Percentiles rank a stretch among this genome's conserved stretches.
phyloP scores from a whole-genome alignment of 1,140 invertebrate genomes.

The Brachionus angularis region DNA sequence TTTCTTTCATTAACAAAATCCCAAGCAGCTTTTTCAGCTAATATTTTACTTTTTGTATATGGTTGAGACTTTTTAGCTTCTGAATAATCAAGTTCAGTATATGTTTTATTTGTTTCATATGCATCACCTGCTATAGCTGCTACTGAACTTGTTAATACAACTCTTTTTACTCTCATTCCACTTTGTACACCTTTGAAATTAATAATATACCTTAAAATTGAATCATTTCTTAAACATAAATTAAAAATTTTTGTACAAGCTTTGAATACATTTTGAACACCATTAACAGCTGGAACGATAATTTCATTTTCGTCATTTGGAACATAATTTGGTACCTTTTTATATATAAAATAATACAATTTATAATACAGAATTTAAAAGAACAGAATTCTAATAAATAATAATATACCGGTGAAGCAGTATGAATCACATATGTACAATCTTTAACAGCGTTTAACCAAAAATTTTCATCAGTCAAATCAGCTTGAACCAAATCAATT shows the following conservation, averaged over 20 bases:
- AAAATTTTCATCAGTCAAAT: conserved; percentile 52
- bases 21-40: conserved; percentile 64
- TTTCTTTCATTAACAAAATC: conserved; percentile 60
- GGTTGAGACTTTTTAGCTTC: conserved; percentile 52
- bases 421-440: conserved; percentile 62
- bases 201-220: too few relatives aligned
- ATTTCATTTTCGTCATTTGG: conserved; percentile 58
- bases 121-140: conserved; percentile 56
- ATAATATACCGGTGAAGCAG: conserved; percentile 62
- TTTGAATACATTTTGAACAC: conserved; percentile 61
- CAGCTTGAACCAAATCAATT: conserved; percentile 58
- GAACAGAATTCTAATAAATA: too few relatives aligned
- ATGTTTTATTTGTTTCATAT: conserved; percentile 52
- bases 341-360: too few relatives aligned
- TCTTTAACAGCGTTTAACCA: conserved; percentile 60
- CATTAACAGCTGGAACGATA: conserved; percentile 61
- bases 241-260: too few relatives aligned
- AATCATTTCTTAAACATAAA: too few relatives aligned
- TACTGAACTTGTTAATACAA: conserved; percentile 62
- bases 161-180: conserved; percentile 60
- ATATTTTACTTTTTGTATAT: conserved; percentile 62
- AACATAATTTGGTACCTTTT: conserved; percentile 56
- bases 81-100: conserved; percentile 62
- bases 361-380: too few relatives aligned
- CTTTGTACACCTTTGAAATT: too few relatives aligned